These are phyloP conservation scores for Columba janthina DNA, from an alignment of 2,113 vertebrate genomes.

Conservation along the genomic window DNA sequence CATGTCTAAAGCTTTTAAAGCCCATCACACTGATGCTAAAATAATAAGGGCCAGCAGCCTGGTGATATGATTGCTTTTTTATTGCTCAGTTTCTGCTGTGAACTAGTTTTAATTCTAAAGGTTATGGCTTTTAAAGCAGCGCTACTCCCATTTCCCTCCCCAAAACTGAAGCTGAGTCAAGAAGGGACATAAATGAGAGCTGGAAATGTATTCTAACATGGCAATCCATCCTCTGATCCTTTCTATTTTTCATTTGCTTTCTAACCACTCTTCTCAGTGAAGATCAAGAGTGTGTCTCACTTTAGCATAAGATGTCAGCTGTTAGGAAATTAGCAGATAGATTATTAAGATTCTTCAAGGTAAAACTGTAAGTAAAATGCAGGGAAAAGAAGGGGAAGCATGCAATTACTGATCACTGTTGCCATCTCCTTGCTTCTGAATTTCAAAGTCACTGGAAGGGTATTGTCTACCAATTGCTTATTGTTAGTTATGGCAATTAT, in stretches of 20 bases:
- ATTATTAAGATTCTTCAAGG: background rate
- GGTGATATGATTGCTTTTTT: slow-evolving; percentile 72
- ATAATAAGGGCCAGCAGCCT: slow-evolving; percentile 71
- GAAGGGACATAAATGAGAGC: slow-evolving; percentile 5
- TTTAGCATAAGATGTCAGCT: background rate
- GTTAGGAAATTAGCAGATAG: background rate
- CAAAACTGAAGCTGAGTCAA: slow-evolving; percentile 12
- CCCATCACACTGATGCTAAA: slow-evolving; percentile 73
- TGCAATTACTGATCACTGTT: background rate
- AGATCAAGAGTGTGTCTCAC: background rate
- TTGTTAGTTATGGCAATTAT: background rate
- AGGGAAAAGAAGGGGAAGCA: background rate
- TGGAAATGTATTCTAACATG: slow-evolving; percentile 22
- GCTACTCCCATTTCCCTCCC: slow-evolving; percentile 20
- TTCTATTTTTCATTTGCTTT: background rate
- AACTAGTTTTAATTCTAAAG: slow-evolving; percentile 63
- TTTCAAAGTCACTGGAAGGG: slow-evolving; percentile 20
- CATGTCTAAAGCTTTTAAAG: slow-evolving; percentile 71
- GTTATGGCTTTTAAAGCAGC: slow-evolving; percentile 65
- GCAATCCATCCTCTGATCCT: background rate
- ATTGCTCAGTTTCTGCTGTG: slow-evolving; percentile 56
- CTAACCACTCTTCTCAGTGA: background rate
- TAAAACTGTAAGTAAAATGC: slow-evolving; percentile 17
- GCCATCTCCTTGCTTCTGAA: background rate
- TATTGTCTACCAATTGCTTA: background rate